A percentile compares a stretch with the other conserved stretches of the same genome.
Conservation (phyloP, 2,797 vertebrate genomes). For the Sebastes variabilis region DNA sequence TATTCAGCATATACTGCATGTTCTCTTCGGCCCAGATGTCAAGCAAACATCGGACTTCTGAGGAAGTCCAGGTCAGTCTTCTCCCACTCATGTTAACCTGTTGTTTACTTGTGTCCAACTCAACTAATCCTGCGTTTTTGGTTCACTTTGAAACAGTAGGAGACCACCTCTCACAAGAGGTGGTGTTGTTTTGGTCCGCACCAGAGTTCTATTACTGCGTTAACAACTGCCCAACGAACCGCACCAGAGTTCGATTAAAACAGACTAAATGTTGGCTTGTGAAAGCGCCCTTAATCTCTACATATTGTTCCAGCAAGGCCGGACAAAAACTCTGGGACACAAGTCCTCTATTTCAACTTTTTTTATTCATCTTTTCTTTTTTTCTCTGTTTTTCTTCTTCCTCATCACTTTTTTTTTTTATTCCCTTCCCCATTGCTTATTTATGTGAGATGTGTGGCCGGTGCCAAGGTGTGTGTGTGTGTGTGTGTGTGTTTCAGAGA, state of each 20-base stretch:
- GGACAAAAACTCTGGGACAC: slow-evolving; percentile 15
- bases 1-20: too few relatives aligned
- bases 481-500: slow-evolving; percentile 26
- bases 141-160: too few relatives aligned
- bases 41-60: too few relatives aligned
- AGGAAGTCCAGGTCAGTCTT: too few relatives aligned
- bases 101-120: neutral
- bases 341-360: neutral
- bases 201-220: too few relatives aligned
- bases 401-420: slow-evolving; percentile 19
- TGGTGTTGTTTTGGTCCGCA: too few relatives aligned
- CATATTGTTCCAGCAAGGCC: slow-evolving; percentile 11
- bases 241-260: too few relatives aligned
- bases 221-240: too few relatives aligned
- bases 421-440: slow-evolving; percentile 56
- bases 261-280: too few relatives aligned
- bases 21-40: too few relatives aligned
- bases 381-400: neutral
- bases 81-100: neutral
- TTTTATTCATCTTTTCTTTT: slow-evolving; percentile 9
- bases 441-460: slow-evolving; percentile 59
- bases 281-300: slow-evolving; percentile 34
- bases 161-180: too few relatives aligned
- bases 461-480: slow-evolving; percentile 46
- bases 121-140: neutral